Base-by-base conservation (phyloP, 2,113 vertebrate genomes). In the Malurus cyaneus region DNA sequence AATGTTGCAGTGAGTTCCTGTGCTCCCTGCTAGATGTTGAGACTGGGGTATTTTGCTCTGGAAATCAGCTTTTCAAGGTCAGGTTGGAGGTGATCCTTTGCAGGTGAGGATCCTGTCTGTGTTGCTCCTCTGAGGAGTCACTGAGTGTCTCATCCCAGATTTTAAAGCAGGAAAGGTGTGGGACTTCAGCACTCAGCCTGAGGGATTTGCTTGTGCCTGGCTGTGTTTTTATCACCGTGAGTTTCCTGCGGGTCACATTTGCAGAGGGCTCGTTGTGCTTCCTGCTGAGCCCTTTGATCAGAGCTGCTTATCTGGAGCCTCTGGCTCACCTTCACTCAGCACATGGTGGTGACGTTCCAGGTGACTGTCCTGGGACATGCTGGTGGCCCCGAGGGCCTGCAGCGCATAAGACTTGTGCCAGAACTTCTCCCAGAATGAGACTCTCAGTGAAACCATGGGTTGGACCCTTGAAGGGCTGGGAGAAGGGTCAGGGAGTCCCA, bases 231-330 rank as follows among this genome's bases (percentile, higher is more conserved):
- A 29, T 90, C 64, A 2, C 4, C 2, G 0, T 56, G 56, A 78
- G 67, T 5, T 86, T 86, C 41, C 91, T 47, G 44, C 0, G 3
- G 59, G 49, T 53, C 0, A 0, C 14, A 11, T 94, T 88, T 93
- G 92, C 83, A n/a, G 77, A 81, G 65, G 82, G 60, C 60, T 95
- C 4, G 8, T 52, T 46, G 12, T 1, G 6, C 50, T 94, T 93
- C 92, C 91, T 87, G 60, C 77, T 74, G 89, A 93, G 88, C 88
- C 88, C 86, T 94, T 93, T 92, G 83, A 67, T 91, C 56, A 44
- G 89, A 17, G 77, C 89, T 93, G 72, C 93, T 96, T 93, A 91
- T 95, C 95, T 82, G 92, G 50, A 82, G 60, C 46, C 92, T 92
- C 84, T 95, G 93, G 79, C 61, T 91, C 89, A 64, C 72, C 80